These are phyloP conservation scores for Ophioderma brevispina DNA, from an alignment of 35 echinoderm and acorn worm species.

Conservation along the genomic window DNA sequence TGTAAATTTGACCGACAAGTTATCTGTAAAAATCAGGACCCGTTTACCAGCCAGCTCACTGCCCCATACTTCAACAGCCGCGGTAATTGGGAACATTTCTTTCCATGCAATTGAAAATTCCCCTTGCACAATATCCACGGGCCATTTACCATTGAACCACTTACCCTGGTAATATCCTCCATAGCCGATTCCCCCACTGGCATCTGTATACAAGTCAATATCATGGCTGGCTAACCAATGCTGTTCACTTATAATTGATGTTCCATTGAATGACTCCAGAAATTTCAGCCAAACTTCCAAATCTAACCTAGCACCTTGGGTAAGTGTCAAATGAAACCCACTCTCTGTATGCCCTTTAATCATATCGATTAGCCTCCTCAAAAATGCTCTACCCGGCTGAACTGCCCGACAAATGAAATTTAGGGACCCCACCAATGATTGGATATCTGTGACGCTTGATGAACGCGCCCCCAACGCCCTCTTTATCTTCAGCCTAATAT, in stretches of 20 bases:
- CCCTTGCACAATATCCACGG: not conserved
- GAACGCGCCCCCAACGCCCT: not conserved
- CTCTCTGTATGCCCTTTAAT: not conserved
- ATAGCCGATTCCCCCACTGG: conserved; percentile 16
- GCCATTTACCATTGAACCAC: conserved; percentile 39
- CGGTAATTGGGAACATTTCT: conserved; percentile 21
- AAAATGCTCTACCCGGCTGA: conserved; percentile 14
- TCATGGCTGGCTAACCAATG: not conserved
- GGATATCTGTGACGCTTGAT: not conserved
- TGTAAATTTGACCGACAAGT: not conserved
- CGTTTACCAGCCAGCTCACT: not conserved
- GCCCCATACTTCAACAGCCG: conserved; percentile 10
- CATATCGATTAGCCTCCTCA: conserved; percentile 12
- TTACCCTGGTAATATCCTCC: conserved; percentile 12
- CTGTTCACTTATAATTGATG: not conserved
- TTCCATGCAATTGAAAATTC: conserved; percentile 24
- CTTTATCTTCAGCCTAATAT: not conserved
- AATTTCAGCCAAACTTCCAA: not conserved
- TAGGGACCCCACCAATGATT: not conserved
- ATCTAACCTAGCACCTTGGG: not conserved
- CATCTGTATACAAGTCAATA: conserved; percentile 30
- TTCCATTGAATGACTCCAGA: conserved; percentile 19
- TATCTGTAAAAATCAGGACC: conserved; percentile 15
- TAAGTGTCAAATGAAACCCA: not conserved
- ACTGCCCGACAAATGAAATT: conserved; percentile 38